Evolutionary conservation across 2,113 vertebrate species (phyloP), one percentile per base, ranked within the genome.

Genomic region (Rhabdomys dilectus): DNA sequence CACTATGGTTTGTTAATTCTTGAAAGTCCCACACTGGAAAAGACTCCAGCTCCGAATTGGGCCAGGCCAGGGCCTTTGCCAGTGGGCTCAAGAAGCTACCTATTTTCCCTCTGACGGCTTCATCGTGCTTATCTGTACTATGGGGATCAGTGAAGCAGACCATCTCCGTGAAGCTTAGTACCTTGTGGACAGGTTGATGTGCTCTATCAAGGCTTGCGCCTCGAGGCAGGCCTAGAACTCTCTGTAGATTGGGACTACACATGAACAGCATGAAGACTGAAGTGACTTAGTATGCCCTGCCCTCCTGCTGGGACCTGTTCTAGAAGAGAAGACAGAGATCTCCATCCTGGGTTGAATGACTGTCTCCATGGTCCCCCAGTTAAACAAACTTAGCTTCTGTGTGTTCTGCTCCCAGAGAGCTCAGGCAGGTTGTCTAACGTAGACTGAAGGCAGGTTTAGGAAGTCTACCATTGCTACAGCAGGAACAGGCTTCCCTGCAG

Each of bases 11-110:
- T 2, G 16, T 70, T 21, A 68, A 48, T 48, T 91, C 8, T 42
- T 24, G 5, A 16, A 0, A 22, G 0, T 39, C 82, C 29, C 2
- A 3, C 6, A 4, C 84, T 56, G 16, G 19, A 6, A 3, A 73
- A 53, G 53, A 42, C 42, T 8, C 11, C 19, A 36, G 45, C 34
- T n/a, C 11, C 3, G 15, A 78, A 31, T 0, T 0, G 1, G 82
- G 29, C 12, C 21, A 0, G 36, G 36, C 42, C 53, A 31, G 13
- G 0, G 24, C 0, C 10, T 73, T 42, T 26, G n/a, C 73, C 91
- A 11, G 51, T 22, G 19, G 88, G 13, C 36, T 16, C 13, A 48
- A 48, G 82, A 68, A 81, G 39, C 24, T 36, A 48, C 39, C 13
- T 2, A 10, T 7, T 58, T 9, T 8, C 36, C 76, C 53, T 62